These are phyloP conservation scores for Nomada ruficornis DNA, from an alignment of 2,888 invertebrate species.

Conservation along the genomic window DNA sequence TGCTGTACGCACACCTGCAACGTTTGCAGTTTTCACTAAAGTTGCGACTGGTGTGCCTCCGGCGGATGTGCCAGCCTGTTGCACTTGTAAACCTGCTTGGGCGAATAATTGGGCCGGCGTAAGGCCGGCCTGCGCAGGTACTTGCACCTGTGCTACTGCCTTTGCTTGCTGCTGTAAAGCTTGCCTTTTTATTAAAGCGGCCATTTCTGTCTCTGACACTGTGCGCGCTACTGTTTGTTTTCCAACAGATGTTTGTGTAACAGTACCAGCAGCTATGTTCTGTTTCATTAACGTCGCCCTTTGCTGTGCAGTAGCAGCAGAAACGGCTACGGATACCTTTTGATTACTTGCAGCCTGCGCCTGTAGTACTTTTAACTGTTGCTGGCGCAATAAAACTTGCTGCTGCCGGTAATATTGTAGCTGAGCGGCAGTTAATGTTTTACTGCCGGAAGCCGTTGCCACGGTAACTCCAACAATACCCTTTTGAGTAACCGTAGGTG, in stretches of 20 bases:
- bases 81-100: conserved; percentile 86
- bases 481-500: conserved; percentile 76
- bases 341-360: conserved; percentile 79
- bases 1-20: conserved; percentile 85
- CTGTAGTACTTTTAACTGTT: conserved; percentile 80
- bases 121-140: conserved; percentile 78
- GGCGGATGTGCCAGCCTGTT: conserved; percentile 85
- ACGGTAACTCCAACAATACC: conserved; percentile 85
- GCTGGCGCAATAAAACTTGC: conserved; percentile 83
- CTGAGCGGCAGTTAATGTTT: conserved; percentile 86
- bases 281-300: conserved; percentile 81
- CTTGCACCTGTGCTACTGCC: conserved; percentile 83
- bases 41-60: conserved; percentile 86
- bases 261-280: conserved; percentile 65
- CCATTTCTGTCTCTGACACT: conserved; percentile 87
- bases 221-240: conserved; percentile 85
- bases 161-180: conserved; percentile 81
- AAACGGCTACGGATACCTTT: conserved; percentile 82
- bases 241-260: conserved; percentile 71
- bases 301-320: conserved; percentile 79
- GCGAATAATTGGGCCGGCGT: conserved; percentile 87
- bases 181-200: conserved; percentile 86
- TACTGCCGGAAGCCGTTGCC: conserved; percentile 84
- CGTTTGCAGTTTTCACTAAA: conserved; percentile 86
- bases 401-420: conserved; percentile 89